Evolutionary conservation across 2,113 vertebrate genomes (phyloP).

Genomic region (Corythornis madagascariensis): DNA sequence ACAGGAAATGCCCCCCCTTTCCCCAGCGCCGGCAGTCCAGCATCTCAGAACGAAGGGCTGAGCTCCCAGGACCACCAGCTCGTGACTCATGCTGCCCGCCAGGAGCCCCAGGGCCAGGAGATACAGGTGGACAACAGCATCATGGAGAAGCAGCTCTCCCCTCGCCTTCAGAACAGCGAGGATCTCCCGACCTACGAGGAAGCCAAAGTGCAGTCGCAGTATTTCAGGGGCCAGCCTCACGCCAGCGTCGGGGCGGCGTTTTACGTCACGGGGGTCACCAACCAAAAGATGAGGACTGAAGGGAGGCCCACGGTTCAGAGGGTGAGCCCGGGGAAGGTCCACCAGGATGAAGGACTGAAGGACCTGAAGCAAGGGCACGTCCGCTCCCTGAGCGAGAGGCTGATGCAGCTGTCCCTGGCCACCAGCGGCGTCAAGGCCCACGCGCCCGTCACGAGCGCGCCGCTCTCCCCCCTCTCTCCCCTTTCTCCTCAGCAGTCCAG

Average conservation of each 20-base stretch:
- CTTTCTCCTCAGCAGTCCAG: conserved; percentile 85
- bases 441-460: conserved; percentile 88
- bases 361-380: conserved; percentile 99
- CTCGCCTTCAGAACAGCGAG: conserved; percentile 85
- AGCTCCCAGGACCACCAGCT: conserved; percentile 87
- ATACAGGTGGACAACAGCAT: conserved; percentile 90
- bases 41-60: conserved; percentile 78
- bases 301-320: conserved; percentile 91
- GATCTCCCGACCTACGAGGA: conserved; percentile 97
- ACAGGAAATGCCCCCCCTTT: conserved; percentile 79
- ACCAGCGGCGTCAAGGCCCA: conserved; percentile 96
- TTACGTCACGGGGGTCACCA: conserved; percentile 91
- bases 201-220: conserved; percentile 98
- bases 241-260: conserved; percentile 88
- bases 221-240: conserved; percentile 90
- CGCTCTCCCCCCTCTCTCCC: conserved; percentile 84
- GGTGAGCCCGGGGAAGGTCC: conserved; percentile 87
- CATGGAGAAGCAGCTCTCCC: conserved; percentile 90
- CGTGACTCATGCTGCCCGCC: conserved; percentile 90
- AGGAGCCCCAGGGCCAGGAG: conserved; percentile 98
- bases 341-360: conserved; percentile 96
- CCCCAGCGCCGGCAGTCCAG: conserved; percentile 74
- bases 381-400: conserved; percentile 92
- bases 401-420: conserved; percentile 97
- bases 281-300: conserved; percentile 92